A percentile compares a stretch with the other conserved stretches of the same genome.
These are phyloP conservation scores for Gastrophryne carolinensis DNA, from an alignment of 2,797 vertebrate genomes.

Conservation along the genomic window DNA sequence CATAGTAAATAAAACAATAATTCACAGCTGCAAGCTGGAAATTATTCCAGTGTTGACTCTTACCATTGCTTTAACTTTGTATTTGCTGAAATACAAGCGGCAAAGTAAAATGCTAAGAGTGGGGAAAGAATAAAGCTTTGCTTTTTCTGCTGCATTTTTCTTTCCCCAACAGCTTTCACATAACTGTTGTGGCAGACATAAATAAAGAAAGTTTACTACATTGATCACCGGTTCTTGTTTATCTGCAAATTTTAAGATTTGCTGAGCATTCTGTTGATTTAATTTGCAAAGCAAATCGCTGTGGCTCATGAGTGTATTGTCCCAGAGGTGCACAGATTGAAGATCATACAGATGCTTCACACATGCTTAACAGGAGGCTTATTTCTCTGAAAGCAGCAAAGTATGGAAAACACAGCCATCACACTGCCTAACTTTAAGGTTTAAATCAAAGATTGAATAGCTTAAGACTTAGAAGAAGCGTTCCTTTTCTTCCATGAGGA, in stretches of 20 bases:
- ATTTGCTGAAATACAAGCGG: not conserved
- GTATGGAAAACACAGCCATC: constrained; percentile 3
- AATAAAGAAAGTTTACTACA: not conserved
- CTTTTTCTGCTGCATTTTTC: not conserved
- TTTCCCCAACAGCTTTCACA: not conserved
- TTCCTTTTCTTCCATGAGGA: no score
- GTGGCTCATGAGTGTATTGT: constrained; percentile 20
- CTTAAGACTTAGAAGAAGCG: no score
- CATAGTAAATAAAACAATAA: not conserved
- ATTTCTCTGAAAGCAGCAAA: constrained; percentile 22
- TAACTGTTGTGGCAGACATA: not conserved
- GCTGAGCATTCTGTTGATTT: constrained; percentile 14
- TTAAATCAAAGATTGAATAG: not conserved
- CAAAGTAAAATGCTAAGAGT: not conserved
- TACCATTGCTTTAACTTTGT: not conserved
- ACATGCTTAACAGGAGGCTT: constrained; percentile 21
- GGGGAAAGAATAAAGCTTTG: not conserved
- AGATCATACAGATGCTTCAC: constrained; percentile 33
- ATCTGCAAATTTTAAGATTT: constrained; percentile 11
- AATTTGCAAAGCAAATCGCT: constrained; percentile 34
- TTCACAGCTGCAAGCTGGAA: not conserved
- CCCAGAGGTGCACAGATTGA: constrained; percentile 24
- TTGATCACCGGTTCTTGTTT: constrained; percentile 6
- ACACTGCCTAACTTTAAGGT: not conserved
- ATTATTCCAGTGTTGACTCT: not conserved